These are phyloP conservation scores for Rynchops niger DNA, from an alignment of 2,113 vertebrate genomes.

Conservation along the genomic window DNA sequence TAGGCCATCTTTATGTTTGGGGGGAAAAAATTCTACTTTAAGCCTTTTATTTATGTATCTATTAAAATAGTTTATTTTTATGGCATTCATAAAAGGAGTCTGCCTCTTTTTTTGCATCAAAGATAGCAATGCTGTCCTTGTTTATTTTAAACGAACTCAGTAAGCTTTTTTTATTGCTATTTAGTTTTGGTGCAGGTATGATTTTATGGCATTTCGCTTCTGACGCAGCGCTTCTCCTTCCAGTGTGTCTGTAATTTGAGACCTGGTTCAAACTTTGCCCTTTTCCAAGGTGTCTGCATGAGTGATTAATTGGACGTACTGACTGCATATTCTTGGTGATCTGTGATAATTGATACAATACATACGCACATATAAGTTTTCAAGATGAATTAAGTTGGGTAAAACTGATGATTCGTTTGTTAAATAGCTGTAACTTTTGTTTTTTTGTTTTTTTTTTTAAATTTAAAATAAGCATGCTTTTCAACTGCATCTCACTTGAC, in stretches of 20 bases:
- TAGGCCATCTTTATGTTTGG: slow-evolving; percentile 43
- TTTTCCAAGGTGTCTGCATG: not conserved
- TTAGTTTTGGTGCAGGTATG: not conserved
- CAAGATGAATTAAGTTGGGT: not conserved
- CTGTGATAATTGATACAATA: not conserved
- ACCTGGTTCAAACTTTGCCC: not conserved
- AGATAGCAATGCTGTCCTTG: not conserved
- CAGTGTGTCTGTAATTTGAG: not conserved
- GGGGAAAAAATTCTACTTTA: slow-evolving; percentile 23
- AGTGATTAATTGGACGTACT: not conserved
- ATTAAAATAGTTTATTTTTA: slow-evolving; percentile 81
- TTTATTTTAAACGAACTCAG: not conserved
- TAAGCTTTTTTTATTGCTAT: not conserved
- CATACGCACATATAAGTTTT: not conserved
- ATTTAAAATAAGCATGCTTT: not conserved
- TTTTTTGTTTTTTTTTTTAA: not conserved
- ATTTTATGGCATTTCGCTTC: not conserved
- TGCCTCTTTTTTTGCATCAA: not conserved
- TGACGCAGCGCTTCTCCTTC: not conserved
- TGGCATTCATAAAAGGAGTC: slow-evolving; percentile 54
- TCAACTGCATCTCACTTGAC: not conserved
- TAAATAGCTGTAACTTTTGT: not conserved
- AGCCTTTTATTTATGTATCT: slow-evolving; percentile 77
- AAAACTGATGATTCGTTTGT: not conserved
- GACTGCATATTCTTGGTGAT: not conserved